These are phyloP conservation scores for Pelosia muscerda DNA, from an alignment of 2,888 invertebrate species.

Conservation along the genomic window DNA sequence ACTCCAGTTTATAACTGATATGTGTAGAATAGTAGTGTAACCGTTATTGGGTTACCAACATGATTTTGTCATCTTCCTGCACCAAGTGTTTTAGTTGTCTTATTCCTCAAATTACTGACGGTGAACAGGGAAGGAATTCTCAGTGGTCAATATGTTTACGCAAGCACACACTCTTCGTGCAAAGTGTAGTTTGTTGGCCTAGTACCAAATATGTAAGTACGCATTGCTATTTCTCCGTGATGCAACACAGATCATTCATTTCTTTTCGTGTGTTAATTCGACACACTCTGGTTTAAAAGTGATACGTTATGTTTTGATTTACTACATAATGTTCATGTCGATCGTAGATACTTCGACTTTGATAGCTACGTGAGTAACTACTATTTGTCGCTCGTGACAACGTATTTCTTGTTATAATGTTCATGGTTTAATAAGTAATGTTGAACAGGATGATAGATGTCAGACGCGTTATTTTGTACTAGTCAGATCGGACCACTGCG, in stretches of 20 bases:
- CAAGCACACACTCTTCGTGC: background rate
- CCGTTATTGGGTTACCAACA: background rate
- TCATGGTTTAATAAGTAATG: slow-evolving; percentile 2
- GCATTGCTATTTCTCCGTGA: slow-evolving; percentile 12
- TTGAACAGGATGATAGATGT: background rate
- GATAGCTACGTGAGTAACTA: slow-evolving; percentile 52
- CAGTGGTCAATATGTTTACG: background rate
- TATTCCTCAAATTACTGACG: too few species aligned
- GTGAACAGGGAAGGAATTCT: too few species aligned
- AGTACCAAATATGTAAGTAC: background rate
- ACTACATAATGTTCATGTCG: slow-evolving; percentile 49
- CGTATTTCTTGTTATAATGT: slow-evolving; percentile 56
- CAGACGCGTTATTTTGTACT: too few species aligned
- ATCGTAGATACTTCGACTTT: slow-evolving; percentile 56
- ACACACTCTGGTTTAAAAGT: slow-evolving; percentile 27
- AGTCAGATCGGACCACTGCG: too few species aligned
- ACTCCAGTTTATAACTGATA: slow-evolving; percentile 24
- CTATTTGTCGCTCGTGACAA: slow-evolving; percentile 67
- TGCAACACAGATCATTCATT: slow-evolving; percentile 20
- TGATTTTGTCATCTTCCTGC: too few species aligned
- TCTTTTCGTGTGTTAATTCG: slow-evolving; percentile 39
- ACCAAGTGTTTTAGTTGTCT: too few species aligned
- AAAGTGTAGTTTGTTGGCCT: background rate
- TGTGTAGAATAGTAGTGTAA: background rate
- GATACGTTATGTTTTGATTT: slow-evolving; percentile 40